Percentiles rank a stretch among this genome's conserved stretches.
Conservation (phyloP, 2,113 vertebrate genomes). For the Phoenicopterus ruber region DNA sequence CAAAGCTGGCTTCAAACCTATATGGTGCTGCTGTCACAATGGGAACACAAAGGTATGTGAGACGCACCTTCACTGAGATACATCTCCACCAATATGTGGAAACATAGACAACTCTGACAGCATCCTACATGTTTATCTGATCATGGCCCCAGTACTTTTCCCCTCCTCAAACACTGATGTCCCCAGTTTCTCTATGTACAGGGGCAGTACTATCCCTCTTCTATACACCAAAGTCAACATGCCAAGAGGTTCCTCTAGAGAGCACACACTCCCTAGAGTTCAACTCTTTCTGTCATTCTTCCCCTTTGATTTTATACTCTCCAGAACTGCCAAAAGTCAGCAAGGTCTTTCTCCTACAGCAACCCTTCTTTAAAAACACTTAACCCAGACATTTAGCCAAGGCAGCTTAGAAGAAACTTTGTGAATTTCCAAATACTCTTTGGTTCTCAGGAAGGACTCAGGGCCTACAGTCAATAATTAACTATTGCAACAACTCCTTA, state of each 20-base stretch:
- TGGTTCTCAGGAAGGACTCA: background rate
- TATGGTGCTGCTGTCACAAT: fast-evolving
- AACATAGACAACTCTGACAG: background rate
- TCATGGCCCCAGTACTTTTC: fast-evolving
- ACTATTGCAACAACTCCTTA: background rate
- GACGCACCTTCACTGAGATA: background rate
- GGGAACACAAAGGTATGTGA: background rate
- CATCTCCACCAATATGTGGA: fast-evolving
- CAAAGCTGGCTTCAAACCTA: background rate
- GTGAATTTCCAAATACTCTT: background rate
- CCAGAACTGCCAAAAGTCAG: background rate
- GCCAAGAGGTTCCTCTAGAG: background rate
- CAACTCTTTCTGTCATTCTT: background rate
- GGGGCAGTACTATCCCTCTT: background rate
- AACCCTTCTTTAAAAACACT: background rate
- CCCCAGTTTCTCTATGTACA: background rate
- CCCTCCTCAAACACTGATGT: background rate
- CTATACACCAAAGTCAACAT: fast-evolving
- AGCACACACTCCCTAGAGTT: background rate
- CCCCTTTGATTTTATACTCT: background rate
- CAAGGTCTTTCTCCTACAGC: background rate
- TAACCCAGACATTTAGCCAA: background rate
- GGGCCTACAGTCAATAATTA: background rate
- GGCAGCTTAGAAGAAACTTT: background rate
- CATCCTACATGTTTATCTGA: background rate